Base-by-base conservation (phyloP, 2,888 invertebrate species). In the Melinopterus prodromus region DNA sequence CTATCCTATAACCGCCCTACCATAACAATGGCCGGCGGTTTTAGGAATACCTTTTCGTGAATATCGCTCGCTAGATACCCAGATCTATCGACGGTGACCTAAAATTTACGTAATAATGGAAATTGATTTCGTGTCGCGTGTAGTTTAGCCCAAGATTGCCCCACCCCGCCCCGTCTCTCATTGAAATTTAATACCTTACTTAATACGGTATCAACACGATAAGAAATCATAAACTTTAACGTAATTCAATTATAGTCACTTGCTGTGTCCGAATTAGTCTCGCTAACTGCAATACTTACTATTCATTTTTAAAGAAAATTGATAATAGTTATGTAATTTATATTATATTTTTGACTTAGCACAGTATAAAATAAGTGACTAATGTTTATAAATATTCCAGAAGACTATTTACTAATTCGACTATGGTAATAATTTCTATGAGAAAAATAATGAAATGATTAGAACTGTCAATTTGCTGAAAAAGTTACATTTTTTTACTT, bases 61-160 rank as follows among this genome's bases (percentile, higher is more conserved):
- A 53, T 12, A 53, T 9, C 53, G 53, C 5, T 53, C 53, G 12
- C 53, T 9, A 53, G 53, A 53, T 53, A 4, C 3, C 12, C 53
- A 12, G 53, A 16, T n/a, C 72, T 72, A 72, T 72, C n/a, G 72
- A n/a, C 36, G 12, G 26, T 76, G 76, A 76, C 76, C 76, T 76
- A 76, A 76, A 76, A 76, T 76, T 76, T 38, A 76, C 38, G 76
- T 38, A 76, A 76, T 76, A 76, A 76, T 35, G 76, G 16, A 76
- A 76, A 76, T 76, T 76, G 76, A 76, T 76, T 76, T 38, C 76
- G 37, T 76, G 76, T 76, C 76, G 35, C 38, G 76, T 35, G 37
- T 38, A 76, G 36, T 14, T 15, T 15, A 76, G 14, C 36, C 38
- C 38, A 16, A 37, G 16, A 38, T 37, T 38, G 36, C 76, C 37